Evolutionary conservation across 2,113 vertebrate species (phyloP).

Genomic region (Entelurus aequoreus): DNA sequence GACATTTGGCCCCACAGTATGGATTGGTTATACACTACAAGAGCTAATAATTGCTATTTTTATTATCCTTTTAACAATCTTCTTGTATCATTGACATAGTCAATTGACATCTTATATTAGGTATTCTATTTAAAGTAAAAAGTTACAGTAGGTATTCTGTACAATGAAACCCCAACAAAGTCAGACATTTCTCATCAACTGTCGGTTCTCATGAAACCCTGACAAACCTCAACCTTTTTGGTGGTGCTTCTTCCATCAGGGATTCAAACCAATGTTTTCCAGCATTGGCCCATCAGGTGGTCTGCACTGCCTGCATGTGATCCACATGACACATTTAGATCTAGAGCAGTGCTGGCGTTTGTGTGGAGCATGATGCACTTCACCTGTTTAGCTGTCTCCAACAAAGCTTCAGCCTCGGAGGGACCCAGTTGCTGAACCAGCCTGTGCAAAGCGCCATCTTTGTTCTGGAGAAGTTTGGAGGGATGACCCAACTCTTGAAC

Average conservation of each 20-base stretch:
- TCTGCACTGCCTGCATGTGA: neutral
- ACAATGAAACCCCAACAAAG: no score
- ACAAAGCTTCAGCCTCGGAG: slow-evolving; percentile 31
- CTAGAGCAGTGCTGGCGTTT: no score
- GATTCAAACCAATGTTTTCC: neutral
- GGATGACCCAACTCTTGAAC: slow-evolving; percentile 45
- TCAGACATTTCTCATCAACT: neutral
- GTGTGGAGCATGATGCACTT: neutral
- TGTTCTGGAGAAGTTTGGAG: slow-evolving; percentile 44
- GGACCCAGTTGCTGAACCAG: slow-evolving; percentile 47
- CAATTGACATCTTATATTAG: no score
- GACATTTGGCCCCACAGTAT: no score
- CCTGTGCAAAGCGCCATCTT: slow-evolving; percentile 39
- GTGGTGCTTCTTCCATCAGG: neutral
- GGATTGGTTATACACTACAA: no score
- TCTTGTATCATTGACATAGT: no score
- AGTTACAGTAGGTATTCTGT: no score
- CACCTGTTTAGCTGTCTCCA: slow-evolving; percentile 31
- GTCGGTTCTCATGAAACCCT: neutral
- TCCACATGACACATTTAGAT: neutral
- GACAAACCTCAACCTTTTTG: slow-evolving; percentile 1
- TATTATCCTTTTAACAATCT: no score
- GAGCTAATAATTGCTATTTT: no score
- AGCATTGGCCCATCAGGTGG: neutral
- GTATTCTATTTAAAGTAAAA: no score